Evolutionary conservation across 2,797 vertebrate species (phyloP).

Genomic region (Acrossocheilus fasciatus): DNA sequence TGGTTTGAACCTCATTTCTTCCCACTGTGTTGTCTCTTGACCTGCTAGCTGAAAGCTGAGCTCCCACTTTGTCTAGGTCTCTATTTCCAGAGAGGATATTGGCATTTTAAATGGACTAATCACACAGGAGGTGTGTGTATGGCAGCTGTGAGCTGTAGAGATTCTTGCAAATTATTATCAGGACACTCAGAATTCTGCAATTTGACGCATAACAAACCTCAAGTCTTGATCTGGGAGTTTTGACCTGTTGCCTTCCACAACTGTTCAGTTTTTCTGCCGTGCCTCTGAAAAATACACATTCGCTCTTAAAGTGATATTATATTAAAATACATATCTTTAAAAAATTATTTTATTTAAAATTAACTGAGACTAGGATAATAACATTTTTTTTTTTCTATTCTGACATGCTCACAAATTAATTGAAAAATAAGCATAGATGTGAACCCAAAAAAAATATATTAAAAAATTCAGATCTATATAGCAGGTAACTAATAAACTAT

Average conservation of each 20-base stretch:
- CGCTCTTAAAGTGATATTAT: not conserved
- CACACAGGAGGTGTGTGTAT: slow-evolving; percentile 9
- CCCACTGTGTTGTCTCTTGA: slow-evolving; percentile 68
- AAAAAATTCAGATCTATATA: too few relatives aligned
- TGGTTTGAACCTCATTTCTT: slow-evolving; percentile 72
- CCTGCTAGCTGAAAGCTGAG: slow-evolving; percentile 62
- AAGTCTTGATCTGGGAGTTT: not conserved
- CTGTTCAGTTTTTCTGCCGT: not conserved
- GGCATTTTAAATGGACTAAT: slow-evolving; percentile 34
- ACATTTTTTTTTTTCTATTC: not conserved
- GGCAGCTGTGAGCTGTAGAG: not conserved
- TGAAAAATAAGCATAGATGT: not conserved
- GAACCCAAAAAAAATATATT: accelerated
- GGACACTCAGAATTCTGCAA: not conserved
- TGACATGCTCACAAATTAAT: not conserved
- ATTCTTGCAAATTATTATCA: not conserved
- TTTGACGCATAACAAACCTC: not conserved
- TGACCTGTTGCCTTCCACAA: not conserved
- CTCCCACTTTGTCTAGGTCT: slow-evolving; percentile 54
- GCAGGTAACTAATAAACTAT: not conserved
- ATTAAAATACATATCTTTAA: slow-evolving; percentile 2
- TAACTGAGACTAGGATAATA: not conserved
- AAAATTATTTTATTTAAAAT: slow-evolving; percentile 3
- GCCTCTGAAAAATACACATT: not conserved
- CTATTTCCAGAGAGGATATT: slow-evolving; percentile 50